Evolutionary conservation across 2,888 invertebrate genomes (phyloP).

Genomic region (Masnerella sp.): DNA sequence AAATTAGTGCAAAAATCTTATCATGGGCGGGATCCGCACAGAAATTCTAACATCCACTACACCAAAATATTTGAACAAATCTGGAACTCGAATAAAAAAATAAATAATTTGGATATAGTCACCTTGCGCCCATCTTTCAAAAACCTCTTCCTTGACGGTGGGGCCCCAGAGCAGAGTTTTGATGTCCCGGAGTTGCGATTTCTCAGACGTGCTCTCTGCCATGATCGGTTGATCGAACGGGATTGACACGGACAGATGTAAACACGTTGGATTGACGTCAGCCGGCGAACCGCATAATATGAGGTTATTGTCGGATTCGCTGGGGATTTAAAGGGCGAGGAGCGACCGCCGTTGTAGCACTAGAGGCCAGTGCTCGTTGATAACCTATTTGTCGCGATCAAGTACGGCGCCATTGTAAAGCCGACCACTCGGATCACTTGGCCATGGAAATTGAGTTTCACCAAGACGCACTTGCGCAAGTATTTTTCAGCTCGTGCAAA

Average conservation of each 20-base stretch:
- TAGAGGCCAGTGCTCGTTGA: constrained; percentile 28
- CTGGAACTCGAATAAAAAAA: background rate
- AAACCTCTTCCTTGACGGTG: constrained; percentile 90
- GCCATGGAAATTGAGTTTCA: too few relatives aligned
- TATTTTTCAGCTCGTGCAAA: too few relatives aligned
- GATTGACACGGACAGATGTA: constrained; percentile 62
- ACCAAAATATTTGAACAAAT: too few relatives aligned
- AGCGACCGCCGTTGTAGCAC: constrained; percentile 23
- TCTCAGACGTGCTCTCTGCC: constrained; percentile 78
- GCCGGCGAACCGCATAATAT: constrained; percentile 22
- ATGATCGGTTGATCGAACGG: constrained; percentile 76
- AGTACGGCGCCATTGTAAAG: constrained; percentile 52
- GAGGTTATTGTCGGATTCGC: background rate
- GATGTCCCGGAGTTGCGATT: constrained; percentile 79
- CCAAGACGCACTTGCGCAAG: too few relatives aligned
- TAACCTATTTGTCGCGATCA: constrained; percentile 52
- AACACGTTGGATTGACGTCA: constrained; percentile 21
- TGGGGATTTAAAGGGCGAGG: constrained; percentile 14
- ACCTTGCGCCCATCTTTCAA: constrained; percentile 95
- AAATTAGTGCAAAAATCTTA: too few relatives aligned
- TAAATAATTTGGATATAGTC: constrained; percentile 43
- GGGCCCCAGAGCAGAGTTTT: constrained; percentile 91
- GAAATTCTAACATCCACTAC: background rate
- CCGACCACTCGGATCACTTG: too few relatives aligned
- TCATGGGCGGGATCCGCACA: background rate